Base-by-base conservation (phyloP, 2,797 vertebrate species). In the Neopelma chrysocephalum region DNA sequence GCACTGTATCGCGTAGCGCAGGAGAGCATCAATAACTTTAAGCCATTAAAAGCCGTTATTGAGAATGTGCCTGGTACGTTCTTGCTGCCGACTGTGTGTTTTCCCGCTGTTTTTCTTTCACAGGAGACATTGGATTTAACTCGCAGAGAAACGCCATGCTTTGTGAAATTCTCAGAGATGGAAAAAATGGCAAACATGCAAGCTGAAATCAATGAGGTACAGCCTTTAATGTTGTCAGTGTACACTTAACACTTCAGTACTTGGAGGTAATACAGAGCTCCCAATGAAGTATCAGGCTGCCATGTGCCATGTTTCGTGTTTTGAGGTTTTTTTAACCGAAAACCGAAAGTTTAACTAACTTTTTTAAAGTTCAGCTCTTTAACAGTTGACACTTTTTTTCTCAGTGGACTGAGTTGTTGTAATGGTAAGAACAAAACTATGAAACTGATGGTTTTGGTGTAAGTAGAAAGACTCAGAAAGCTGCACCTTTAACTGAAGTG, bases 201-300 rank as follows among this genome's bases (percentile, higher is more conserved):
- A 95, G 98, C 98, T 90, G 98, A 98, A 96, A 97, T 99, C 91
- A 97, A 97, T n/a, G 94, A 99, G 98, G 99, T 99, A 97, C 92
- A 48, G 36, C 53, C 25, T 75, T 60, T 80, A 9, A 21, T 53
- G 4, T 32, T 92, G 51, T 70, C 51, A 29, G 4, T 6, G 5
- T 62, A 23, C 5, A 3, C 32, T 50, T 15, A 50, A 0, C 5
- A 0, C 29, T 31, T 81, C 2, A 4, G 2, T 80, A 6, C 15
- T 5, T 38, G 25, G 42, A 38, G 42, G 12, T 43, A 34, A 27
- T 25, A 21, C 3, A 1, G 43, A 38, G 11, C 10, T 26, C 12
- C 34, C 3, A 2, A 5, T 23, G 53, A 70, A 57, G 13, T 66
- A 32, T 6, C 2, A 1, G 34, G 17, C 22, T 86, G 48, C 40